These are phyloP conservation scores for Aphaenogaster rudis DNA, from an alignment of 1,140 invertebrate genomes.

Conservation along the genomic window DNA sequence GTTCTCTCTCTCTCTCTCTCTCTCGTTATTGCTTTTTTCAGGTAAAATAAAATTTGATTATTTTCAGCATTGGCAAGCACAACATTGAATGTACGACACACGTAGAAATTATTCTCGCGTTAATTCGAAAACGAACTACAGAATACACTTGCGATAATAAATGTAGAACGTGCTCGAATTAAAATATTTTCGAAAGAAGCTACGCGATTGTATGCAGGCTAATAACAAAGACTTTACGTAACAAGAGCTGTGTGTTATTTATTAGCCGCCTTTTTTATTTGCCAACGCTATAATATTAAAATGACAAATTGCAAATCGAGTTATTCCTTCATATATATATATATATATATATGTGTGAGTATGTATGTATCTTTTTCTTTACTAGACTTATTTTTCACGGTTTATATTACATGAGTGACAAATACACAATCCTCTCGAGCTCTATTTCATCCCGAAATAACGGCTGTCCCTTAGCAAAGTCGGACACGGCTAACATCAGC, in stretches of 20 bases:
- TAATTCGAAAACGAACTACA: not conserved
- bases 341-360: not conserved
- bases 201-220: not conserved
- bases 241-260: not conserved
- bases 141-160: not conserved
- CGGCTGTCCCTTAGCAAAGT: not conserved
- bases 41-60: conserved; percentile 41
- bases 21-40: not conserved
- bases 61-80: conserved; percentile 16
- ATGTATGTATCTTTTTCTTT: not conserved
- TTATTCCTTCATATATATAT: not conserved
- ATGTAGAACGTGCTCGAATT: not conserved
- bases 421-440: not conserved
- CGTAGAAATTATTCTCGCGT: conserved; percentile 5
- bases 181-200: conserved; percentile 27
- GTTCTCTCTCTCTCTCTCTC: not conserved
- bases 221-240: not conserved
- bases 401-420: conserved; percentile 18
- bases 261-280: not conserved
- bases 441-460: conserved; percentile 24
- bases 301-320: conserved; percentile 7
- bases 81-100: not conserved
- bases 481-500: not conserved
- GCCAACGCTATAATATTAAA: not conserved
- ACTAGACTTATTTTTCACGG: conserved; percentile 2